These are phyloP conservation scores for Cremastinae sp. DNA, from an alignment of 2,888 invertebrate species.

Conservation along the genomic window DNA sequence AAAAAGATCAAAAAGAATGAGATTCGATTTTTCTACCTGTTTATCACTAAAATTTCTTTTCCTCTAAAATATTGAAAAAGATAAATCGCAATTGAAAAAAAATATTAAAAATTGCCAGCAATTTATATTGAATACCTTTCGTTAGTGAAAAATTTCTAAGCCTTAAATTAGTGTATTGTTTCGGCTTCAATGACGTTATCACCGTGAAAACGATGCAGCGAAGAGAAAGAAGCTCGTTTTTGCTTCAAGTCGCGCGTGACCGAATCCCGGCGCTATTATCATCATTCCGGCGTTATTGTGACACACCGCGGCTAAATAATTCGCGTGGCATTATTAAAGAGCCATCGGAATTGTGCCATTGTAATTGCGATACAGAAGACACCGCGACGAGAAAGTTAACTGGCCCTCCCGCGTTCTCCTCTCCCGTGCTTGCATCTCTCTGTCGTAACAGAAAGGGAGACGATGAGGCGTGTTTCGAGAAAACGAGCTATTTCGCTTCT, in stretches of 20 bases:
- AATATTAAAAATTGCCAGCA: too few species aligned
- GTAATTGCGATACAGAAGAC: conserved; percentile 33
- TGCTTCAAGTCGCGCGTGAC: conserved; percentile 42
- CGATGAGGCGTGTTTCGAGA: conserved; percentile 10
- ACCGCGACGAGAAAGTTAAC: conserved; percentile 42
- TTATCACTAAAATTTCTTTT: too few species aligned
- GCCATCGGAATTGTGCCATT: conserved; percentile 51
- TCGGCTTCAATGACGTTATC: too few species aligned
- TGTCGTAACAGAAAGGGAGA: conserved; percentile 14
- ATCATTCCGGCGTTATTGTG: conserved; percentile 30
- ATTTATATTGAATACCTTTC: background rate
- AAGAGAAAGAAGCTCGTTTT: too few species aligned
- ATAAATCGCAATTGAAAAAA: too few species aligned
- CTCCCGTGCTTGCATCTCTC: background rate
- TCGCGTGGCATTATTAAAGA: conserved; percentile 41
- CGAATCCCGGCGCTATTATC: conserved; percentile 24
- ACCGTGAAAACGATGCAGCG: too few species aligned
- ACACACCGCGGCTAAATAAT: conserved; percentile 26
- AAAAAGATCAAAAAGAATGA: too few species aligned
- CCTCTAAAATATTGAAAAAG: too few species aligned
- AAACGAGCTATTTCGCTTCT: conserved; percentile 4
- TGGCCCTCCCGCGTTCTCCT: background rate
- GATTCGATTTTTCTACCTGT: too few species aligned
- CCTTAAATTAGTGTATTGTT: too few species aligned
- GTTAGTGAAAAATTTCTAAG: too few species aligned